These are phyloP conservation scores for Nematolebias whitei DNA, from an alignment of 2,113 vertebrate genomes.

Conservation along the genomic window DNA sequence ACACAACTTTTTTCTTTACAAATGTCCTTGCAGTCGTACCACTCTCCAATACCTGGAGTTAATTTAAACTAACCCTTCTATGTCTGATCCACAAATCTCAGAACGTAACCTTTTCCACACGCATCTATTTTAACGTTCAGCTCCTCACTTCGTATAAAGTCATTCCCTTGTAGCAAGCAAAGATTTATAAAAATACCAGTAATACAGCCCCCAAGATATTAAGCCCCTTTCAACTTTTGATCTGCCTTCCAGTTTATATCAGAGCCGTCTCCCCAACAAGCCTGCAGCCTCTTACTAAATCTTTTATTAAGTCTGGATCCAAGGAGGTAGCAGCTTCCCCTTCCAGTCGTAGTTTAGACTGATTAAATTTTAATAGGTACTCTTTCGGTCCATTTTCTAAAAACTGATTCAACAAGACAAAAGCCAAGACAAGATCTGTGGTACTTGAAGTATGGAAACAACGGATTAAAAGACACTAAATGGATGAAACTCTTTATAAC, in stretches of 20 bases:
- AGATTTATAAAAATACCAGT: neutral
- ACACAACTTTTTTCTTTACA: conserved; percentile 12
- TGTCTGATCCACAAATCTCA: conserved; percentile 40
- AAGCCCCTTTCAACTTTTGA: conserved; percentile 12
- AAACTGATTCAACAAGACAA: conserved; percentile 33
- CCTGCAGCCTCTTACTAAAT: conserved; percentile 45
- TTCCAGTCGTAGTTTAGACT: conserved; percentile 58
- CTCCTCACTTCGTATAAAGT: neutral
- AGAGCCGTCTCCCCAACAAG: conserved; percentile 20
- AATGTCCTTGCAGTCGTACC: conserved; percentile 24
- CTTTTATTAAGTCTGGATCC: conserved; percentile 56
- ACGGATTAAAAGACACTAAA: conserved; percentile 3
- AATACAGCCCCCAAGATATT: conserved; percentile 9
- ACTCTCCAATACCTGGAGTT: neutral
- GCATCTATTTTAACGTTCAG: neutral
- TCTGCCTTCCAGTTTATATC: conserved; percentile 43
- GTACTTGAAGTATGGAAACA: conserved; percentile 13
- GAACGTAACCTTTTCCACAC: conserved; percentile 22
- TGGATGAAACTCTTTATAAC: neutral
- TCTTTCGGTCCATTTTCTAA: conserved; percentile 58
- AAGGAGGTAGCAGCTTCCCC: conserved; percentile 36
- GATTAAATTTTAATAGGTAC: conserved; percentile 65
- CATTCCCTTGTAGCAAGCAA: conserved; percentile 1
- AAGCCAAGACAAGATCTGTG: conserved; percentile 16
- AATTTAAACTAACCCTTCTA: conserved; percentile 1